Evolutionary conservation across 2,113 vertebrate genomes (phyloP), one percentile per base, ranked within the genome.

Genomic region (Poeciliopsis retropinna): DNA sequence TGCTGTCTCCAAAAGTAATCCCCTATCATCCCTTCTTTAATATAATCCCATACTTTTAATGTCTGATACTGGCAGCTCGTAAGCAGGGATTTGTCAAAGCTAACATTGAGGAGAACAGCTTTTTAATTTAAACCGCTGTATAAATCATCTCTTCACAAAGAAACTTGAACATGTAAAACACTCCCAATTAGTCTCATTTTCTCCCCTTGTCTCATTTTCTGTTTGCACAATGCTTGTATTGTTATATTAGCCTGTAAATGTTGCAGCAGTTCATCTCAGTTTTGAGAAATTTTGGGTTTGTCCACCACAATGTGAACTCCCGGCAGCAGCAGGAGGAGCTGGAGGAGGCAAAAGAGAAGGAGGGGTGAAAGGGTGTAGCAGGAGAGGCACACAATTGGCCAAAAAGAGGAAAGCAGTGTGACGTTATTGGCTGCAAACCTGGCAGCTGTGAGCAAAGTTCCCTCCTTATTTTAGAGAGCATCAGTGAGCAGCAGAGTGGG

Each of bases 391-490:
- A 5, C 30, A 73, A 94, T 94, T 94, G 92, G 94, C 75, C 78
- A 60, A 87, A 64, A 80, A 79, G 83, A 79, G 80, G 92, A 83
- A 83, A 87, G 68, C 81, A 86, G 80, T 82, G 22, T 57, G 44
- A 66, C 67, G 7, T 72, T 88, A 94, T 93, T 93, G 92, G 94
- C 76, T 87, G 66, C 67, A 77, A 74, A 79, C 83, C 81, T 89
- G 82, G 67, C 86, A 91, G 90, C 90, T 87, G 78, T 37, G 81
- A 74, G 74, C 85, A 76, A 85, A 88, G 87, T 88, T 87, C 88
- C 91, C 91, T 92, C 89, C 88, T 91, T 88, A 82, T 89, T 89
- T 85, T 86, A 90, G 84, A 84, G 80, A 92, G 92, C 84, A 91
- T 91, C 87, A 88, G 85, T 77, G 41, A 87, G 87, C 80, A 75